Conservation (phyloP, 2,888 invertebrate species). For the Hesperia comma region DNA sequence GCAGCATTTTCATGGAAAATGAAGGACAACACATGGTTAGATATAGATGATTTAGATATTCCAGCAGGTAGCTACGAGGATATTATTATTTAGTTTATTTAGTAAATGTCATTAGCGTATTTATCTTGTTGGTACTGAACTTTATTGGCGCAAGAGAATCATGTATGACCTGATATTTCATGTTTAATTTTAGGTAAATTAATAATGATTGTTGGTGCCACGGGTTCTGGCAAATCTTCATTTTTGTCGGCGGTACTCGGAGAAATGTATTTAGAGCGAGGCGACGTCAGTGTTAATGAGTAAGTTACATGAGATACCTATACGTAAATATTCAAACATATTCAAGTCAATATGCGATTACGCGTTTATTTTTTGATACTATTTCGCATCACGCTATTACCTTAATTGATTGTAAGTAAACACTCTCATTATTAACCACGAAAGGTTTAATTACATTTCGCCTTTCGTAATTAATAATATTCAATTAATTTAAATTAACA, state of each 20-base stretch:
- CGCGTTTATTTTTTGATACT: no score
- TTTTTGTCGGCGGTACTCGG: conserved; percentile 90
- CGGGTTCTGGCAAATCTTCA: conserved; percentile 92
- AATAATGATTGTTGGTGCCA: conserved; percentile 90
- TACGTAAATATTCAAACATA: conserved; percentile 51
- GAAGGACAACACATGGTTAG: conserved; percentile 65
- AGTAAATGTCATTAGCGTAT: not conserved
- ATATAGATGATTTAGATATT: conserved; percentile 74
- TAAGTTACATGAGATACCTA: no score
- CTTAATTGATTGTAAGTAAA: no score
- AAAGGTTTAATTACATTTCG: no score
- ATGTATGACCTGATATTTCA: not conserved
- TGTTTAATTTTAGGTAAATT: conserved; percentile 80
- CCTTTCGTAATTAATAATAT: no score
- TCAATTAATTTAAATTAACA: no score
- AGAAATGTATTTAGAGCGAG: conserved; percentile 87
- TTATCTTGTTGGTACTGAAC: not conserved
- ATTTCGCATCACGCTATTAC: no score
- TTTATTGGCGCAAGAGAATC: not conserved
- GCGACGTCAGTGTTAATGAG: conserved; percentile 85
- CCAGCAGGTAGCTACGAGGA: conserved; percentile 57
- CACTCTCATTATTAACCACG: no score
- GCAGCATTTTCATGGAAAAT: conserved; percentile 80
- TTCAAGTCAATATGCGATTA: not conserved
- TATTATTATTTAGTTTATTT: not conserved